Evolutionary conservation across 1,140 invertebrate genomes (phyloP).

Genomic region (Apis dorsata): DNA sequence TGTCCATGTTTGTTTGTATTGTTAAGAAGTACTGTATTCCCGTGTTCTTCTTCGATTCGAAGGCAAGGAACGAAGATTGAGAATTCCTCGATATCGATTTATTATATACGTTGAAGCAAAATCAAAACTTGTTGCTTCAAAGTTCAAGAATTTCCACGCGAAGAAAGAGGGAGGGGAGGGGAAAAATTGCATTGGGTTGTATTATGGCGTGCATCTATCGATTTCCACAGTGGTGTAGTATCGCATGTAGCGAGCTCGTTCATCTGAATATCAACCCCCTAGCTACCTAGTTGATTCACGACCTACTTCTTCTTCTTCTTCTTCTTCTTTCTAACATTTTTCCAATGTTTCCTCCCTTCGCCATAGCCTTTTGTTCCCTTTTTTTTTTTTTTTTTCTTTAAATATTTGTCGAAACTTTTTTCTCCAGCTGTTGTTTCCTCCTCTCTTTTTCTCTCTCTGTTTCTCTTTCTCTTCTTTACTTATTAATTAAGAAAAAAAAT

Average conservation of each 20-base stretch:
- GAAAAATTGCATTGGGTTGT: constrained; percentile 36
- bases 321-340: constrained; percentile 31
- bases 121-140: constrained; percentile 4
- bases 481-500: no score
- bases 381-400: background rate
- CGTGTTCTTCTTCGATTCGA: background rate
- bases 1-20: background rate
- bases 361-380: background rate
- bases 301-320: constrained; percentile 48
- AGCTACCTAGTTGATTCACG: constrained; percentile 33
- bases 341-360: background rate
- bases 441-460: background rate
- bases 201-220: constrained; percentile 47
- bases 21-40: background rate
- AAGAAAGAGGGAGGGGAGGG: constrained; percentile 16
- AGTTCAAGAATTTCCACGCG: constrained; percentile 50
- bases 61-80: no score
- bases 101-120: background rate
- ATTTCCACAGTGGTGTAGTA: constrained; percentile 36
- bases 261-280: constrained; percentile 51
- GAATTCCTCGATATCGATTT: no score
- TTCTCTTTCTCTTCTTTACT: background rate
- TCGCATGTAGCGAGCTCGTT: constrained; percentile 62
- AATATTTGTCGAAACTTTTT: constrained; percentile 37
- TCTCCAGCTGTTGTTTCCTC: background rate